Evolutionary conservation across 1,140 invertebrate species (phyloP), one percentile per base, ranked within the genome.

Genomic region (Campoletis sonorensis): DNA sequence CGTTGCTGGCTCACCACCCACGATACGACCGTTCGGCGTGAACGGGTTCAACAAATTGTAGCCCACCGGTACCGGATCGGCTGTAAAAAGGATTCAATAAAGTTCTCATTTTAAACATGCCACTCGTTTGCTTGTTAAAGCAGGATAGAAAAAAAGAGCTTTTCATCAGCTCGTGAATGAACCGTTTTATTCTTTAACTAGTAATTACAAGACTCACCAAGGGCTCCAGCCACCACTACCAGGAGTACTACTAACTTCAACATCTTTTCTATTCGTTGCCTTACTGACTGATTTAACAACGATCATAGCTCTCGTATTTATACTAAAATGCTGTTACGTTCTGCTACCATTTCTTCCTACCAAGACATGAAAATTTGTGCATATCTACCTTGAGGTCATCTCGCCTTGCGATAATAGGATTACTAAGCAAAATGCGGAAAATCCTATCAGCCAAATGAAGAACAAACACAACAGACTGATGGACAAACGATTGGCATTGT

Each of bases 1-100:
- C 27, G 86, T 85, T 0, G 93, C 93, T 72, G 93, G 89, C 54
- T 91, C 85, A 3, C 94, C 95, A 10, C 94, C 94, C 4, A 95
- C 93, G 21, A 95, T 95, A 70, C 92, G 89, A 37, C 91, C 88
- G 51, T 80, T 72, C 15, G 81, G 79, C 10, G 71, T 82, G 18
- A 68, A 72, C 15, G 61, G 78, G 26, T 82, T 77, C 2, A 77
- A 15, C 4, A 49, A 15, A 37, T 5, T 58, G 58, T 67, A 51
- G 13, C 23, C 71, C 18, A 7, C 0, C 51, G 54, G 64, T 10
- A 81, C 61, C 18, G 7, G 23, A 1, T 73, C n/a, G n/a, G 33
- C 81, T 82, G 40, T 1, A 77, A 45, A n/a, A 10, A 81, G 10
- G 27, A 64, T 23, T 64, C 23, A 27, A 23, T 45, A 45, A 45